Base-by-base conservation (phyloP, 2,888 invertebrate species). In the Rutpela maculata region DNA sequence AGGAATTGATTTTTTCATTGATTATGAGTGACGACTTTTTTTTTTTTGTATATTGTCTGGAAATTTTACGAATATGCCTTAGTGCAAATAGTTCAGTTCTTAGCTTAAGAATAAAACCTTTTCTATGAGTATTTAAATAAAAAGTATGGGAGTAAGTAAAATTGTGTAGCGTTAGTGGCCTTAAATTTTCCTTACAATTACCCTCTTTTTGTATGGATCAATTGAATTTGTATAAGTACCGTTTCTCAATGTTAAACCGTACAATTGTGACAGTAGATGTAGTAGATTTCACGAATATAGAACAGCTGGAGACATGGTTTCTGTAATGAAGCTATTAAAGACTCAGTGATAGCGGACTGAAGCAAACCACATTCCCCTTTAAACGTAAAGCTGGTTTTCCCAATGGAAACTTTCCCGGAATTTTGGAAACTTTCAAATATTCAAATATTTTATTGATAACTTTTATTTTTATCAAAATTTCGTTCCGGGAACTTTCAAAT, bases 1-100 rank as follows among this genome's bases (percentile, higher is more conserved):
- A 26, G 72, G 18, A 62, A 55, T 63, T 72, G 31, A 72, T 50
- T 55, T 70, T 35, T 59, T 50, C 17, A 26, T 67, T 55, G 15
- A 22, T 55, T 26, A 17, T 59, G 12, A 59, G 15, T 59, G 3
- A 22, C 18, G 59, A 22, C 19, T 59, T 59, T 22, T 19, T 59
- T 50, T 19, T 59, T 50, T 50, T 59, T 66, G 65, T 66, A 19
- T 43, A 43, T 38, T 43, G 1, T 59, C 18, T 59, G 18, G 18
- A 22, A 22, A 22, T 59, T 56, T 56, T 56, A 56, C 10, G 22
- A 19, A n/a, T n/a, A 50, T 4, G 6, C 50, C n/a, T 50, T 50
- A 12, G n/a, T 50, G 50, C 50, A n/a, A 50, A 2, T 50, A n/a
- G 6, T n/a, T 50, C n/a, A n/a, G n/a, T n/a, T n/a, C 50, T 1